A percentile compares a stretch with the other conserved stretches of the same genome.
Conservation (phyloP, 2,888 invertebrate genomes). For the Epinotia demarniana region DNA sequence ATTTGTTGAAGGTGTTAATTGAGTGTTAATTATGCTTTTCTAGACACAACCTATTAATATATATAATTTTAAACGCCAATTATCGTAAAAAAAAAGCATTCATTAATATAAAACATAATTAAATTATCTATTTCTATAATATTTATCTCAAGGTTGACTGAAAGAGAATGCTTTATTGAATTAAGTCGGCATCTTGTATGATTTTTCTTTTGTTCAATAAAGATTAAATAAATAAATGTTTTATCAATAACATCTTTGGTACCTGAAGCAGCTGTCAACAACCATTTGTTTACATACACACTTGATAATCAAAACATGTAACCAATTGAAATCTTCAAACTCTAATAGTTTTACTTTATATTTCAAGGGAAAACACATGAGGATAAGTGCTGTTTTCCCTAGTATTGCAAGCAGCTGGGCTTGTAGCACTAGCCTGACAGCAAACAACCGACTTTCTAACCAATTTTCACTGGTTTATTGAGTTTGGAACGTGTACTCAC, state of each 20-base stretch:
- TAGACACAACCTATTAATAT: neutral
- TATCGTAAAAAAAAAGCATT: neutral
- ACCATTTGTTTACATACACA: slow-evolving; percentile 21
- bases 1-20: neutral
- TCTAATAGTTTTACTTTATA: neutral
- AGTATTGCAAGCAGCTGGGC: neutral
- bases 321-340: neutral
- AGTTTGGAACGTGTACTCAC: slow-evolving; percentile 82
- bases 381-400: neutral
- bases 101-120: neutral
- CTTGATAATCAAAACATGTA: slow-evolving; percentile 7
- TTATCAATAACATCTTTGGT: neutral
- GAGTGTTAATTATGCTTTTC: neutral
- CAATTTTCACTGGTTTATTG: too few species aligned
- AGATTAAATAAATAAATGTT: neutral
- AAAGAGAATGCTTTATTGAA: too few species aligned
- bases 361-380: neutral
- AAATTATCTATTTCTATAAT: too few species aligned
- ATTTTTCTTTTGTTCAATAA: too few species aligned
- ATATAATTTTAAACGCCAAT: neutral
- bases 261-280: slow-evolving; percentile 2
- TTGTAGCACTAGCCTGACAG: neutral
- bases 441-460: slow-evolving; percentile 4
- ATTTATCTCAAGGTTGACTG: too few species aligned
- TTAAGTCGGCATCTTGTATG: too few species aligned